Evolutionary conservation across 2,113 vertebrate species (phyloP).

Genomic region (Capra hircus): DNA sequence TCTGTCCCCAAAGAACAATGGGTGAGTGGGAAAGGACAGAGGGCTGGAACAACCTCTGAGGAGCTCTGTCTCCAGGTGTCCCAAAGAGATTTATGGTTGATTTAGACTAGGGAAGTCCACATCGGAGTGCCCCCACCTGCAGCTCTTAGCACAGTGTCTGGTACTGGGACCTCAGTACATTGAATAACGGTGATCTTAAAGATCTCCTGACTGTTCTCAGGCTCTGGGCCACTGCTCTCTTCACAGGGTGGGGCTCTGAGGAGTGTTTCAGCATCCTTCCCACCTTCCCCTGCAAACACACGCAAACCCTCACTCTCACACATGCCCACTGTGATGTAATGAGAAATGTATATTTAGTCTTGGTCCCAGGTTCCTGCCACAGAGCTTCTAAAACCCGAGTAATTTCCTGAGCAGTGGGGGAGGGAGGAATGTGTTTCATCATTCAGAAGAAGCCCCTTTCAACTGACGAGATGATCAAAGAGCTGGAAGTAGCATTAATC

Average conservation of each 20-base stretch:
- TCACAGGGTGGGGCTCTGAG: neutral
- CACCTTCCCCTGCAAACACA: too few relatives aligned
- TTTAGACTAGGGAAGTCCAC: too few relatives aligned
- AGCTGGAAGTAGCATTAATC: neutral
- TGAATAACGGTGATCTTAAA: neutral
- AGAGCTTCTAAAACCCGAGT: neutral
- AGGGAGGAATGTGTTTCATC: neutral
- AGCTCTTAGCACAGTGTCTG: neutral
- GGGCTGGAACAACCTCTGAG: neutral
- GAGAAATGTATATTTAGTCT: neutral
- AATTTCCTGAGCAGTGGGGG: neutral
- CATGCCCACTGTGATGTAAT: fast-evolving
- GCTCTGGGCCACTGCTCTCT: neutral
- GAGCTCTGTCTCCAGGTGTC: neutral
- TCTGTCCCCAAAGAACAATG: too few relatives aligned
- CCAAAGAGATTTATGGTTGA: neutral
- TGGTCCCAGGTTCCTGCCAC: neutral
- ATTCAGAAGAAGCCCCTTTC: neutral
- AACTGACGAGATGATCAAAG: neutral
- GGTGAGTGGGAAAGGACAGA: too few relatives aligned
- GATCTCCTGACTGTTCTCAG: neutral
- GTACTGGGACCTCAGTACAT: fast-evolving
- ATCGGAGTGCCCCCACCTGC: fast-evolving
- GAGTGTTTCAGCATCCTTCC: too few relatives aligned
- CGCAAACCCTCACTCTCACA: fast-evolving